These are phyloP conservation scores for Drosophila sproati DNA, from an alignment of 1,140 invertebrate species.

Conservation along the genomic window DNA sequence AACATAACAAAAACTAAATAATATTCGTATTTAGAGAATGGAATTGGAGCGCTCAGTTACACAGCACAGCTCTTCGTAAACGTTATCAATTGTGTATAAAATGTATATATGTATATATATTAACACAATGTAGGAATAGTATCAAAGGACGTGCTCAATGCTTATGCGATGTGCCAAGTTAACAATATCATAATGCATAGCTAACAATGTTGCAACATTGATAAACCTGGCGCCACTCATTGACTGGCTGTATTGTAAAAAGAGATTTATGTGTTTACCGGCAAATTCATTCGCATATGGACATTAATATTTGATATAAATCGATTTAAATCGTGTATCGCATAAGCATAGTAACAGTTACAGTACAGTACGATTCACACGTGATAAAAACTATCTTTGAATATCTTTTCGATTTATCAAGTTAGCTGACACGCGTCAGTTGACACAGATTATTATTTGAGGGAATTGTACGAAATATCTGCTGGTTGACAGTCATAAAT, in stretches of 20 bases:
- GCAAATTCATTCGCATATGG: neutral
- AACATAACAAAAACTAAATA: conserved; percentile 33
- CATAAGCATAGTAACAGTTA: conserved; percentile 1
- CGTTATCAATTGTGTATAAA: conserved; percentile 4
- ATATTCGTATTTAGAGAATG: neutral
- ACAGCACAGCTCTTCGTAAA: conserved; percentile 32
- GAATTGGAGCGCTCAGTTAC: conserved; percentile 30
- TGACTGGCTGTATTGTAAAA: no score
- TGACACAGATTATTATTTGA: no score
- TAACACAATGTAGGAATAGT: conserved; percentile 31
- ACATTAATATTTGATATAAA: neutral
- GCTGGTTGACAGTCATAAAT: conserved; percentile 21
- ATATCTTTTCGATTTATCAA: no score
- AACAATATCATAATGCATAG: conserved; percentile 3
- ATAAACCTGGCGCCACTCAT: no score
- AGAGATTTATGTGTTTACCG: neutral
- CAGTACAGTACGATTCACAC: neutral
- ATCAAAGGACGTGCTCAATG: conserved; percentile 5
- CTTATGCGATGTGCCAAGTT: neutral
- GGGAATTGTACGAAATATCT: neutral
- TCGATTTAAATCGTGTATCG: neutral
- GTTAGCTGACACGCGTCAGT: no score
- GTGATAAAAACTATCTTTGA: no score
- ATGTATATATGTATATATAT: conserved; percentile 30
- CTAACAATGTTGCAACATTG: no score